Evolutionary conservation across 2,113 vertebrate species (phyloP).

Genomic region (Dromiciops gliroides): DNA sequence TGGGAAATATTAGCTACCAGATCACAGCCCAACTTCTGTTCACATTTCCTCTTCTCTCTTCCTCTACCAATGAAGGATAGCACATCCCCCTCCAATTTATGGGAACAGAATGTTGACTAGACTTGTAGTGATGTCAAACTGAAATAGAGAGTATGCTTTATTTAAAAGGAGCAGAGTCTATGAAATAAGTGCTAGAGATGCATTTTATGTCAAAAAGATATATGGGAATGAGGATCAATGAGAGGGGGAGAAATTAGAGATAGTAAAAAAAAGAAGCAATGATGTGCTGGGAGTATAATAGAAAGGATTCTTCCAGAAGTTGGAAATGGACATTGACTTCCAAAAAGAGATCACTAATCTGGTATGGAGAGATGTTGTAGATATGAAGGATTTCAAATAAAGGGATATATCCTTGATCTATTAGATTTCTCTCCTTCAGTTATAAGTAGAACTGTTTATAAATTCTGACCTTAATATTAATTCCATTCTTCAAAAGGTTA

Average conservation of each 20-base stretch:
- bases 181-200: background rate
- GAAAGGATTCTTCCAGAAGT: background rate
- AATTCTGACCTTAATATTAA: background rate
- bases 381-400: background rate
- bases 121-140: background rate
- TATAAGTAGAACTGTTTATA: background rate
- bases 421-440: too few relatives aligned
- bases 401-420: background rate
- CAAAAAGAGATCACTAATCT: background rate
- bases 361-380: background rate
- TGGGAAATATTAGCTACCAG: background rate
- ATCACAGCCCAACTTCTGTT: background rate
- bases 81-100: background rate
- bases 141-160: background rate
- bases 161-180: background rate
- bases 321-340: background rate
- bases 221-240: background rate
- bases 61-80: background rate
- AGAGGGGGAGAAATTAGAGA: background rate
- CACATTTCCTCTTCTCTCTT: background rate
- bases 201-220: background rate
- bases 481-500: background rate
- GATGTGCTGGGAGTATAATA: background rate
- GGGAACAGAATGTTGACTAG: background rate
- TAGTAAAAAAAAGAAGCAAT: background rate